Percentiles rank a stretch among this genome's conserved stretches.
Evolutionary conservation across 2,888 invertebrate species (phyloP).

Genomic region (Sycophila texana): DNA sequence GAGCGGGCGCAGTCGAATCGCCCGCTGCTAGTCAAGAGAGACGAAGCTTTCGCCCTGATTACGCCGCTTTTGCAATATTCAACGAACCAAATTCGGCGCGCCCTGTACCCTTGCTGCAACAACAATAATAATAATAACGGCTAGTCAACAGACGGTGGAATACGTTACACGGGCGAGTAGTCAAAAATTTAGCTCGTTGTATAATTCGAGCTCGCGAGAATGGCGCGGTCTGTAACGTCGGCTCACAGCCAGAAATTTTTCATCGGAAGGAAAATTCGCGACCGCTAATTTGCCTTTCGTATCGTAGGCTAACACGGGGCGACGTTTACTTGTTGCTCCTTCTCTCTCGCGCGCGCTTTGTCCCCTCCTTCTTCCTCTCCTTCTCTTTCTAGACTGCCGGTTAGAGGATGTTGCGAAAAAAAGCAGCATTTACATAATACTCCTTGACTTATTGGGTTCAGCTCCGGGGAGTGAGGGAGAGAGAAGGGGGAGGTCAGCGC

Average conservation of each 20-base stretch:
- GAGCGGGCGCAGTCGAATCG: too few species aligned
- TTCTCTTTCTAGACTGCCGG: not conserved
- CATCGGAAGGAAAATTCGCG: conserved; percentile 15
- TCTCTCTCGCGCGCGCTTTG: not conserved
- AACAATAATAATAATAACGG: conserved; percentile 28
- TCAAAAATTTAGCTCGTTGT: not conserved
- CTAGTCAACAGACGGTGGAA: conserved; percentile 16
- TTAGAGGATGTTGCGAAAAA: conserved; percentile 43
- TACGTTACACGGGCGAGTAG: not conserved
- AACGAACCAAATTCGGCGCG: conserved; percentile 4
- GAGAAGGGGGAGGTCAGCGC: not conserved
- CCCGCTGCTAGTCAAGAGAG: not conserved
- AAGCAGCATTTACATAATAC: conserved; percentile 56
- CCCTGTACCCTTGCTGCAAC: not conserved
- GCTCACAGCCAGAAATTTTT: conserved; percentile 17
- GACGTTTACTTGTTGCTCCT: conserved; percentile 54
- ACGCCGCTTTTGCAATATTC: conserved; percentile 27
- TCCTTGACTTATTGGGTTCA: conserved; percentile 53
- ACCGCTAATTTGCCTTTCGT: conserved; percentile 53
- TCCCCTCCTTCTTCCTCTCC: not conserved
- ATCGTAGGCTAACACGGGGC: conserved; percentile 26
- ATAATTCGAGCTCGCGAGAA: conserved; percentile 11
- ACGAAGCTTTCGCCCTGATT: conserved; percentile 44
- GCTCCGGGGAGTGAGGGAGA: not conserved
- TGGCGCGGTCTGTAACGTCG: not conserved